Percentiles rank a stretch among this genome's conserved stretches.
Conservation (phyloP, 2,113 vertebrate genomes). For the Hippolais icterina region DNA sequence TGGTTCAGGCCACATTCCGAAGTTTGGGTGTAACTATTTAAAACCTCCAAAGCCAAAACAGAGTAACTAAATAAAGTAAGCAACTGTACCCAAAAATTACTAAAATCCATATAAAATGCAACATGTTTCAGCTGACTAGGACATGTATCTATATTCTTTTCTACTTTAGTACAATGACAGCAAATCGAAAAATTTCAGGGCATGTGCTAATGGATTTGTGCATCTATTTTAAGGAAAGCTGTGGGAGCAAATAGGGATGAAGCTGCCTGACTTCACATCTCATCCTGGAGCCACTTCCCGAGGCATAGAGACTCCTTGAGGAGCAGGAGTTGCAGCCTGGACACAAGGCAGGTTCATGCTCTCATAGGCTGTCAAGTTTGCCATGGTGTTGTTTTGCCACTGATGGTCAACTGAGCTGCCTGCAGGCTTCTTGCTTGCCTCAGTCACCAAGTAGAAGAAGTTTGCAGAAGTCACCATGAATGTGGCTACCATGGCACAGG, state of each 20-base stretch:
- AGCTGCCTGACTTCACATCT: not conserved
- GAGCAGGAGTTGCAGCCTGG: not conserved
- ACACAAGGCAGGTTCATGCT: not conserved
- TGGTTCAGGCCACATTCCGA: not conserved
- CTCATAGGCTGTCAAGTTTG: not conserved
- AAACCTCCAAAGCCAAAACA: not conserved
- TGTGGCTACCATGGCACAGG: not conserved
- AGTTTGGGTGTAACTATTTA: not conserved
- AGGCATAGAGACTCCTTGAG: not conserved
- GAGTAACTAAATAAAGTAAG: not conserved
- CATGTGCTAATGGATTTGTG: not conserved
- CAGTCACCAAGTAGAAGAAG: not conserved
- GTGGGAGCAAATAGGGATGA: not conserved
- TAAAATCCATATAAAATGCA: not conserved
- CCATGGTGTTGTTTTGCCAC: rapidly evolving
- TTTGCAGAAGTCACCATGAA: not conserved
- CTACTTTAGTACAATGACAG: not conserved
- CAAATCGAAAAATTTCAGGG: not conserved
- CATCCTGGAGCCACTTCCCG: not conserved
- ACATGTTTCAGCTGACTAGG: not conserved
- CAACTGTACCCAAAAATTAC: not conserved
- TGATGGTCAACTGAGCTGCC: not conserved
- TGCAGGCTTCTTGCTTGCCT: not conserved
- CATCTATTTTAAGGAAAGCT: not conserved
- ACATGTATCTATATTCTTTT: not conserved